Base-by-base conservation (phyloP, 1,140 invertebrate species). In the Leptonema lineaticorne region DNA sequence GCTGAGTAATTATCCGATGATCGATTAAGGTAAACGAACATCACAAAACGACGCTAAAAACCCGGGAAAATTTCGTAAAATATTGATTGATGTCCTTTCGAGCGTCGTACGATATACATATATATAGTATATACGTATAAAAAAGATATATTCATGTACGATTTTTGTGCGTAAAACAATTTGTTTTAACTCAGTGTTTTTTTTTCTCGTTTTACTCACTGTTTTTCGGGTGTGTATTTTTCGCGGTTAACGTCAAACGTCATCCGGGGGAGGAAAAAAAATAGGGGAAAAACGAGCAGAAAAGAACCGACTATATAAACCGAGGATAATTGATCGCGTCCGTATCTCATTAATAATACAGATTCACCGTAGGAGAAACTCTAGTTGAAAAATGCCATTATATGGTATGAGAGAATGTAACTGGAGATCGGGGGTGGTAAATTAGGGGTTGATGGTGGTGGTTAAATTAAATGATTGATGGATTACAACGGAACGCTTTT, bases 401-500 rank as follows among this genome's bases (percentile, higher is more conserved):
- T 46, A 29, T 22, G 50, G 33, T 41, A 46, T 41, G n/a, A n/a
- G n/a, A n/a, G n/a, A n/a, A n/a, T n/a, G n/a, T n/a, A n/a, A n/a
- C n/a, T n/a, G n/a, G n/a, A n/a, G n/a, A n/a, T n/a, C n/a, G n/a
- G n/a, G n/a, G n/a, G n/a, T n/a, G n/a, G n/a, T n/a, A n/a, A n/a
- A n/a, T n/a, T n/a, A n/a, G n/a, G n/a, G 53, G 18, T 53, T 30
- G 56, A 29, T 26, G 63, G 26, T 26, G 16, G 69, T 18, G 22
- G 41, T 45, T 56, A 69, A 70, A 70, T 70, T 67, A 70, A 67
- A 70, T 70, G 69, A 70, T 70, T 70, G 69, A 70, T 67, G 58
- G 69, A 66, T 66, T 62, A 70, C 69, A 70, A 26, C 63, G 69
- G 69, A 70, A 70, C 58, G 69, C 69, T 70, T 70, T 70, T 70